Evolutionary conservation across 2,797 vertebrate species (phyloP).

Genomic region (Sebastes iracundus): DNA sequence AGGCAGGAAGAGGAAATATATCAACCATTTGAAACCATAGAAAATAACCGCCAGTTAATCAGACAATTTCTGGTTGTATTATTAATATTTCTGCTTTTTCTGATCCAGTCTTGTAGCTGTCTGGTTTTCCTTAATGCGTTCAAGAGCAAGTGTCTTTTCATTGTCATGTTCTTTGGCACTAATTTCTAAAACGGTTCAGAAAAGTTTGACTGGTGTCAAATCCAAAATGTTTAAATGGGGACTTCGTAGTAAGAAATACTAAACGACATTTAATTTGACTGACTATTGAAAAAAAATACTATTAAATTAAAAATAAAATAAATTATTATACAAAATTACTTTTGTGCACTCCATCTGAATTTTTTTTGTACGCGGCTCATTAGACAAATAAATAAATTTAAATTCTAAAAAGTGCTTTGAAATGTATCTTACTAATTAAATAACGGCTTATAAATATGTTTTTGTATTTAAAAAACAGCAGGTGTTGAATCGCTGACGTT

Average conservation of each 20-base stretch:
- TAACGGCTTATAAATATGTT: neutral
- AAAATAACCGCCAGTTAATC: neutral
- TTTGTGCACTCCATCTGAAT: neutral
- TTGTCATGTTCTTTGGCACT: neutral
- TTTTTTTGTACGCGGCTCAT: neutral
- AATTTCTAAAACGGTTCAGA: neutral
- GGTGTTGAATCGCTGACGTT: neutral
- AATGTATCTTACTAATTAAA: neutral
- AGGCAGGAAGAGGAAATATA: conserved; percentile 67
- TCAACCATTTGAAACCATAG: conserved; percentile 34
- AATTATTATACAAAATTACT: too few species aligned
- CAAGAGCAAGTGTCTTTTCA: neutral
- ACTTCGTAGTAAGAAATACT: neutral
- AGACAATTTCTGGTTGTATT: neutral
- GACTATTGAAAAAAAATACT: neutral
- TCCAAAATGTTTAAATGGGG: neutral
- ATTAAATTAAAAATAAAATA: too few species aligned
- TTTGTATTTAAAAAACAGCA: neutral
- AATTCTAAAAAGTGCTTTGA: neutral
- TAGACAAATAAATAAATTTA: neutral
- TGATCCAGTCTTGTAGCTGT: neutral
- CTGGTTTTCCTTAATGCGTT: neutral
- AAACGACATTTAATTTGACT: neutral
- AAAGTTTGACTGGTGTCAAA: neutral
- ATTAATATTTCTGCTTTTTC: neutral